Conservation (phyloP, 2,113 vertebrate genomes). For the Oryzias woworae region DNA sequence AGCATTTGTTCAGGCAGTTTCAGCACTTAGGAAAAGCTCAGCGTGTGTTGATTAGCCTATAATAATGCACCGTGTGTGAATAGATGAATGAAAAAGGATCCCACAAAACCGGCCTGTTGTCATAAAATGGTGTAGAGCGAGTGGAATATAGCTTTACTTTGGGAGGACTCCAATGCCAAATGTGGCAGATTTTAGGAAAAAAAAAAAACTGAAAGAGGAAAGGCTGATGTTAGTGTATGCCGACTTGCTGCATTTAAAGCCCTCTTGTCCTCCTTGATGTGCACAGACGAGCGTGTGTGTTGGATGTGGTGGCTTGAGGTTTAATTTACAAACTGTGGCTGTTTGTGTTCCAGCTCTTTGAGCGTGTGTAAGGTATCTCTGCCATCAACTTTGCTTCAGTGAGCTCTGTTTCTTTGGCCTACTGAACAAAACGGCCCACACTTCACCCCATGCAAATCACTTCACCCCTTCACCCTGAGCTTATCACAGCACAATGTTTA, state of each 20-base stretch:
- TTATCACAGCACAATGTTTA: conserved; percentile 57
- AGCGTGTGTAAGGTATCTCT: conserved; percentile 68
- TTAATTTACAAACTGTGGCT: conserved; percentile 68
- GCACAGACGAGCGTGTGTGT: not conserved
- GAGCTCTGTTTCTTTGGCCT: conserved; percentile 50
- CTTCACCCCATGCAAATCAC: conserved; percentile 56
- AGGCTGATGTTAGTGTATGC: conserved; percentile 15
- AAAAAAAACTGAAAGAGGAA: not conserved
- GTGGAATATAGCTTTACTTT: not conserved
- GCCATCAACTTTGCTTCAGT: conserved; percentile 63
- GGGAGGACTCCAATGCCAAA: not conserved
- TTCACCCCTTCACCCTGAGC: conserved; percentile 54
- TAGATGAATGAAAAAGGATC: conserved; percentile 58
- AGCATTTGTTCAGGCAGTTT: conserved; percentile 61
- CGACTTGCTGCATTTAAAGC: not conserved
- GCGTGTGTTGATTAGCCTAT: conserved; percentile 64
- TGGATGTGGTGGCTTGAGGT: conserved; percentile 31
- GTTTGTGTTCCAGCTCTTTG: conserved; percentile 73
- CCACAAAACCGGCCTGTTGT: conserved; percentile 40
- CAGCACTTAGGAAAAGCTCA: conserved; percentile 59
- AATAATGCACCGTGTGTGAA: conserved; percentile 62
- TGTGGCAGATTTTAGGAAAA: not conserved
- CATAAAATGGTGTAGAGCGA: conserved; percentile 27
- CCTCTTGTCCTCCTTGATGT: not conserved
- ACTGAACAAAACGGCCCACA: conserved; percentile 63